Evolutionary conservation across 2,113 vertebrate genomes (phyloP), one percentile per base, ranked within the genome.

Genomic region (Willisornis vidua): DNA sequence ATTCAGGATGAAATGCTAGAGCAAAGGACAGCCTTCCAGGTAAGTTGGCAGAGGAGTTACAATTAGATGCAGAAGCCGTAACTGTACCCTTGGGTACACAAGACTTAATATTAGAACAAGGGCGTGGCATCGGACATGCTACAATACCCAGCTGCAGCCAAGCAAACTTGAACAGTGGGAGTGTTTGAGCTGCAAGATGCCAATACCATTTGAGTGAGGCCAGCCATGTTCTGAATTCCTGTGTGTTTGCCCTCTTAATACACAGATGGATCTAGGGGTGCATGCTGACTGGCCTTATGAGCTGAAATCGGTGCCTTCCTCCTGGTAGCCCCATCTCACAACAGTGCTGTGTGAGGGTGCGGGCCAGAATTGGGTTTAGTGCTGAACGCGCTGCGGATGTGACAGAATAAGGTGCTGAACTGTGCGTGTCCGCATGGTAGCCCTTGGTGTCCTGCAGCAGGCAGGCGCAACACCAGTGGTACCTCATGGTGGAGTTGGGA

Each of bases 391-490:
- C 22, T 51, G 37, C 20, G 29, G 29, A 5, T 55, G 25, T 55
- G 35, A n/a, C n/a, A n/a, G 71, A 79, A 61, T 29, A 26, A 29
- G 0, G 0, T 23, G 28, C 33, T 3, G 0, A 67, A 23, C 35
- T 67, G 4, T 43, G 20, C 3, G 0, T 7, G 23, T 29, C 24
- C 2, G 0, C 7, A 1, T 67, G 25, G 45, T 41, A 41, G 31
- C n/a, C 23, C n/a, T 18, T 18, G 28, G 37, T 52, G n/a, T 61
- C 35, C 57, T 25, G 13, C 29, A 29, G 62, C 0, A 0, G n/a
- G 49, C 26, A 43, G 54, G 48, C 0, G 0, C 0, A 3, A 26
- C 45, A 49, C 11, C 54, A 37, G 9, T 58, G 41, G 20, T 52
- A 19, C 19, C 22, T 85, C 9, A 2, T 10, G 39, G 10, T 79